Evolutionary conservation across 2,113 vertebrate species (phyloP).

Genomic region (Aramus guarauna): DNA sequence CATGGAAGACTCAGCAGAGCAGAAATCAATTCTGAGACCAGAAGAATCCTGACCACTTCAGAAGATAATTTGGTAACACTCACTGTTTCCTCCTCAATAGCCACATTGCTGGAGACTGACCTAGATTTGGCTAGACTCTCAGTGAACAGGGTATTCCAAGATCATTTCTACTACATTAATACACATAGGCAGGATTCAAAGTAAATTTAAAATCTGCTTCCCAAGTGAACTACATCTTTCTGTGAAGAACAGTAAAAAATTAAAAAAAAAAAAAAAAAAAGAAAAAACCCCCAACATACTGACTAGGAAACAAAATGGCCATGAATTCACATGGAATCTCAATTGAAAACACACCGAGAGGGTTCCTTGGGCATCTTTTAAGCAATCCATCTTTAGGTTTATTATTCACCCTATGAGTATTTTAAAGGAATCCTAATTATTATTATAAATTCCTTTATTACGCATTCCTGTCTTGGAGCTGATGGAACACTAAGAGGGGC

Average conservation of each 20-base stretch:
- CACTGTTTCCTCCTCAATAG: background rate
- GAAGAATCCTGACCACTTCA: background rate
- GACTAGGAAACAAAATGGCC: background rate
- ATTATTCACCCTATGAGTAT: background rate
- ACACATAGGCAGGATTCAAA: background rate
- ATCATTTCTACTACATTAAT: background rate
- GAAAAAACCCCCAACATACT: no score
- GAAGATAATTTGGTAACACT: background rate
- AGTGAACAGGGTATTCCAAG: background rate
- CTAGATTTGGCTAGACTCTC: background rate
- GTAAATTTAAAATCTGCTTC: background rate
- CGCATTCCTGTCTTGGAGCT: background rate
- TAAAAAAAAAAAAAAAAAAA: background rate
- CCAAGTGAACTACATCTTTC: background rate
- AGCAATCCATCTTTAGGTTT: background rate
- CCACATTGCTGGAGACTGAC: background rate
- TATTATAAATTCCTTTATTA: no score
- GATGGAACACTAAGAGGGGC: background rate
- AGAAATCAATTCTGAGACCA: background rate
- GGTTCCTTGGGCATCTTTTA: background rate
- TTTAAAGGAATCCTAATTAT: background rate
- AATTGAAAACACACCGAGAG: background rate
- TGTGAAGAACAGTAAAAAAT: background rate
- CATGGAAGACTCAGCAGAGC: background rate
- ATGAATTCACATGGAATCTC: background rate